A percentile compares a stretch with the other conserved stretches of the same genome.
Conservation (phyloP, 2,113 vertebrate species). For the Tichodroma muraria region DNA sequence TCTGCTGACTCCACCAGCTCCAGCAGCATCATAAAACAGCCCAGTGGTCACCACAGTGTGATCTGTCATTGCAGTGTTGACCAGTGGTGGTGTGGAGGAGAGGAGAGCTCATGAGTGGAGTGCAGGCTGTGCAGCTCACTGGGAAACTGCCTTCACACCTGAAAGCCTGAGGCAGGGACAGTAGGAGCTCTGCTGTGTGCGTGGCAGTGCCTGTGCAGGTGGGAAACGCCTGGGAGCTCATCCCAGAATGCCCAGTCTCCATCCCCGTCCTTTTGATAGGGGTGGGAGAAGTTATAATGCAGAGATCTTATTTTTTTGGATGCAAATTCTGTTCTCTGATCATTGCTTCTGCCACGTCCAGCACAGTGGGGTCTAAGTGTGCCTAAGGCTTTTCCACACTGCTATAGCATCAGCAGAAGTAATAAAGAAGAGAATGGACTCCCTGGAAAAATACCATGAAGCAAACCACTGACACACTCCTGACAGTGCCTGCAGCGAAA, state of each 20-base stretch:
- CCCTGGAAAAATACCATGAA: not conserved
- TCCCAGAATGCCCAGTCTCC: not conserved
- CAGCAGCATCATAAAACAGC: not conserved
- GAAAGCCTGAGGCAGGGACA: not conserved
- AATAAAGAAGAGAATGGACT: not conserved
- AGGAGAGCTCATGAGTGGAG: not conserved
- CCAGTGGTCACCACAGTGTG: fast-evolving
- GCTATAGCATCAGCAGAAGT: not conserved
- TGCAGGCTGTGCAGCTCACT: fast-evolving
- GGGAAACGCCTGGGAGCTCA: not conserved
- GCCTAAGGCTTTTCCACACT: not conserved
- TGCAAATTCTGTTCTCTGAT: not conserved
- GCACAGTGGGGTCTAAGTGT: not conserved
- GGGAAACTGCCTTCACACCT: not conserved
- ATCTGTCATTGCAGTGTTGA: not conserved
- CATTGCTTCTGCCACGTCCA: not conserved
- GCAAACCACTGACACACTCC: not conserved
- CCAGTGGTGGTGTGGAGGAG: not conserved
- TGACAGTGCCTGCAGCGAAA: not conserved
- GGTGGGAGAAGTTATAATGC: not conserved
- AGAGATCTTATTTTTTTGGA: not conserved
- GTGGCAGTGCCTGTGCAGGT: fast-evolving
- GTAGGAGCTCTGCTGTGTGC: not conserved
- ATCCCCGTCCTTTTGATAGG: not conserved
- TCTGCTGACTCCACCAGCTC: not conserved